A percentile compares a stretch with the other conserved stretches of the same genome.
phyloP scores from a whole-genome alignment of 2,797 vertebrate species.

The Octomys mimax region DNA sequence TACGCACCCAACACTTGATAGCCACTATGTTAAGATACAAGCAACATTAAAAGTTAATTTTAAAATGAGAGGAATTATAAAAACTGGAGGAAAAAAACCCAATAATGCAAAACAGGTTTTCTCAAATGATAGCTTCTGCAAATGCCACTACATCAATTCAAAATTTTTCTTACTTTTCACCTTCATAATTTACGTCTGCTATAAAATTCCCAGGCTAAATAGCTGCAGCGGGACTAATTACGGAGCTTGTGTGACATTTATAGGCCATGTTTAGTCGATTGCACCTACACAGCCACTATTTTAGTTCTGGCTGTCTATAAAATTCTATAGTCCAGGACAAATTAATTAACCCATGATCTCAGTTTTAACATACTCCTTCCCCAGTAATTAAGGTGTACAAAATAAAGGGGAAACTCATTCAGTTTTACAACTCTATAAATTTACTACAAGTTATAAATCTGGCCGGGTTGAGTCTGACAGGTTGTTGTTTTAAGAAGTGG shows the following conservation, averaged over 20 bases:
- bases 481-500: constrained; percentile 55
- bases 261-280: constrained; percentile 84
- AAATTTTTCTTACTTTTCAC: constrained; percentile 86
- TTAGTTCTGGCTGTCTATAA: constrained; percentile 83
- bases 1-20: constrained; percentile 80
- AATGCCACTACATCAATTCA: constrained; percentile 84
- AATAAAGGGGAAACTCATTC: constrained; percentile 72
- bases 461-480: constrained; percentile 40
- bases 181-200: constrained; percentile 85
- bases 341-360: constrained; percentile 80
- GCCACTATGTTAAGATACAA: constrained; percentile 81
- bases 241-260: constrained; percentile 85
- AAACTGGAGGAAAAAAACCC: constrained; percentile 84
- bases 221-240: constrained; percentile 87
- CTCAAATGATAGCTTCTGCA: constrained; percentile 86
- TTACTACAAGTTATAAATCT: constrained; percentile 72
- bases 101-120: constrained; percentile 84
- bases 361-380: constrained; percentile 83
- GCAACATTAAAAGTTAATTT: constrained; percentile 78
- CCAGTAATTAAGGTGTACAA: constrained; percentile 83
- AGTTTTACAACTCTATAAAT: constrained; percentile 78
- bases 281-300: constrained; percentile 80
- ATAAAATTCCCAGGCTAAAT: constrained; percentile 83
- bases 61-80: neutral
- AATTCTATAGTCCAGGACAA: constrained; percentile 82